Evolutionary conservation across 23 tunicate genomes (phyloP).

Genomic region (Clavelina lepadiformis): DNA sequence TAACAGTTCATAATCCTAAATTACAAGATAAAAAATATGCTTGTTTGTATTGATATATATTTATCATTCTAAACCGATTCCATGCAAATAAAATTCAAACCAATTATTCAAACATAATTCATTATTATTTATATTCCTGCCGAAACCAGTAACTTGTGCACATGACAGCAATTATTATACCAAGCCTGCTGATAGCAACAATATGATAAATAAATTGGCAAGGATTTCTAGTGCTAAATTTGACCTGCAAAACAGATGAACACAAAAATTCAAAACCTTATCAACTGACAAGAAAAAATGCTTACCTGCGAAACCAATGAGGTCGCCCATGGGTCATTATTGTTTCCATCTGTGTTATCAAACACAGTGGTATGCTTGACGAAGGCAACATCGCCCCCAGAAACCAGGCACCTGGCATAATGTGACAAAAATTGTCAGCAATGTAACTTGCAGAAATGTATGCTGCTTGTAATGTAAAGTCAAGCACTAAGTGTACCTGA

Average conservation of each 20-base stretch:
- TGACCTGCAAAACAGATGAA: too few relatives aligned
- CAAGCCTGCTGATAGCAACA: too few relatives aligned
- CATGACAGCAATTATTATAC: too few relatives aligned
- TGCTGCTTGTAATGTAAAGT: not conserved
- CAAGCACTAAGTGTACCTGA: slow-evolving; percentile 17
- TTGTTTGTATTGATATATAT: not conserved
- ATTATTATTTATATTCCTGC: too few relatives aligned
- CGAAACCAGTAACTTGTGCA: too few relatives aligned
- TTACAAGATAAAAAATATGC: slow-evolving; percentile 2
- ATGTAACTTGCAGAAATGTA: not conserved
- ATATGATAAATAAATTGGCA: too few relatives aligned
- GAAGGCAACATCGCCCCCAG: slow-evolving; percentile 55
- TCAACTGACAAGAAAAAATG: too few relatives aligned
- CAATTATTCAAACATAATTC: too few relatives aligned
- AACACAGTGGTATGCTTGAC: slow-evolving; percentile 56
- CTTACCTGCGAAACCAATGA: slow-evolving; percentile 28
- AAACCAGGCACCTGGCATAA: slow-evolving; percentile 33
- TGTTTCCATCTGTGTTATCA: slow-evolving; percentile 49
- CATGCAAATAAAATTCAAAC: too few relatives aligned
- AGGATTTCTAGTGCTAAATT: too few relatives aligned
- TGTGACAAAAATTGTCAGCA: not conserved
- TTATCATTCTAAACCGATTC: too few relatives aligned
- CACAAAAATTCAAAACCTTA: too few relatives aligned
- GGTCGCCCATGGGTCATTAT: slow-evolving; percentile 29
- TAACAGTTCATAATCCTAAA: slow-evolving; percentile 44